phyloP scores from a whole-genome alignment of 2,888 invertebrate species.

The Watsonalla binaria region DNA sequence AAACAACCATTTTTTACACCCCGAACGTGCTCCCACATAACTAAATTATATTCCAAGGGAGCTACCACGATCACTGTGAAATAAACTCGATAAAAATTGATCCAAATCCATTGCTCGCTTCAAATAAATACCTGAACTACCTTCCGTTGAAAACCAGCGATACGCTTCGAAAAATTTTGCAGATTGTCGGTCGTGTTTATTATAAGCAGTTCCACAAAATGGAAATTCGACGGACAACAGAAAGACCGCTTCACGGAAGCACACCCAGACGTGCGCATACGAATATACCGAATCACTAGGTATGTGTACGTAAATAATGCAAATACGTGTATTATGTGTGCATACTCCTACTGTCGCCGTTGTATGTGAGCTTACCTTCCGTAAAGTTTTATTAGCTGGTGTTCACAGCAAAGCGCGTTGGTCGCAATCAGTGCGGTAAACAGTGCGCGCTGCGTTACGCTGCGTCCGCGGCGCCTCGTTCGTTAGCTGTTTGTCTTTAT shows the following conservation, averaged over 20 bases:
- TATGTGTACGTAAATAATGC: too few relatives aligned
- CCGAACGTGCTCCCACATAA: slow-evolving; percentile 44
- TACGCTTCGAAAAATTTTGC: not conserved
- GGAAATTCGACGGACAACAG: too few relatives aligned
- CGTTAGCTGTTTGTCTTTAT: slow-evolving; percentile 31
- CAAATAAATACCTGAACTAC: not conserved
- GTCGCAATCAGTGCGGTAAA: slow-evolving; percentile 27
- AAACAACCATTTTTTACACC: slow-evolving; percentile 46
- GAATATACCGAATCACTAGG: too few relatives aligned
- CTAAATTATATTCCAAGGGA: slow-evolving; percentile 28
- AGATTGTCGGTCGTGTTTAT: too few relatives aligned
- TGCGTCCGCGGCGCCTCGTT: slow-evolving; percentile 17
- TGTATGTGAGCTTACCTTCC: slow-evolving; percentile 5
- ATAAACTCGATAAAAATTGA: not conserved
- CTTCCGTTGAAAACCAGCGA: not conserved
- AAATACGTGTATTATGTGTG: not conserved
- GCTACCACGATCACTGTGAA: slow-evolving; percentile 9
- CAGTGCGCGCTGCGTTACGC: slow-evolving; percentile 11
- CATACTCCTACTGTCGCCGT: not conserved
- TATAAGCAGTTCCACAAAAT: too few relatives aligned
- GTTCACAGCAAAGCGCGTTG: too few relatives aligned
- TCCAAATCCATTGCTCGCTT: slow-evolving; percentile 2
- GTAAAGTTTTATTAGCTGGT: too few relatives aligned
- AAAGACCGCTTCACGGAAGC: too few relatives aligned
- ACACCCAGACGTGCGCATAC: too few relatives aligned